phyloP scores from a whole-genome alignment of 92 coral and sea anemone species.

The Parazoanthus darwini region DNA sequence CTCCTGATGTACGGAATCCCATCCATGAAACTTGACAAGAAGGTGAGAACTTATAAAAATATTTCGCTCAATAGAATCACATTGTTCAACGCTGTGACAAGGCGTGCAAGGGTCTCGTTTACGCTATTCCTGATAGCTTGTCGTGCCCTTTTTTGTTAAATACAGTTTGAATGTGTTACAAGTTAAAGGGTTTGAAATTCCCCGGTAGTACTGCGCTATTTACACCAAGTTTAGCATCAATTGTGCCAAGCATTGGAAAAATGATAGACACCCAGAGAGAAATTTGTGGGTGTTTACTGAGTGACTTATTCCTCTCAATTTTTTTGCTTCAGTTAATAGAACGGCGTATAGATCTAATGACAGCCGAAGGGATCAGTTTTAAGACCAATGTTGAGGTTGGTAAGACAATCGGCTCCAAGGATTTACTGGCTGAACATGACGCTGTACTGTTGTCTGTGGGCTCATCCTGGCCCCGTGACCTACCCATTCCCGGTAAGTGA shows the following conservation, averaged over 20 bases:
- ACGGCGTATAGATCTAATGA: constrained; percentile 83
- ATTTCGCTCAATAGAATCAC: neutral
- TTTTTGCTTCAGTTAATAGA: constrained; percentile 66
- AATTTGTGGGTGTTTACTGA: too few relatives aligned
- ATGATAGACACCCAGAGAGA: too few relatives aligned
- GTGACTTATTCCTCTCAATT: too few relatives aligned
- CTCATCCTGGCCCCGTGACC: constrained; percentile 92
- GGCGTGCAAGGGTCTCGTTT: too few relatives aligned
- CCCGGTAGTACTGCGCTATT: too few relatives aligned
- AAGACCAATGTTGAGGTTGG: constrained; percentile 87
- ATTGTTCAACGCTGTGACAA: too few relatives aligned
- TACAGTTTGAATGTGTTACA: too few relatives aligned
- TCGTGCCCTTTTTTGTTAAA: too few relatives aligned
- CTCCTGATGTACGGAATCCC: constrained; percentile 97
- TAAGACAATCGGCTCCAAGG: constrained; percentile 67
- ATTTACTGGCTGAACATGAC: constrained; percentile 76
- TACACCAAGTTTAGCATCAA: too few relatives aligned
- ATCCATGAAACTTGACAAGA: constrained; percentile 91
- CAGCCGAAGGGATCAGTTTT: constrained; percentile 82
- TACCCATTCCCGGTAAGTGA: constrained; percentile 82
- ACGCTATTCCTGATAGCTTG: too few relatives aligned
- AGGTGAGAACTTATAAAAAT: constrained; percentile 47
- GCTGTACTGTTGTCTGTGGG: constrained; percentile 94
- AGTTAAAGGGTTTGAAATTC: too few relatives aligned
- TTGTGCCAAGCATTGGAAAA: too few relatives aligned